Evolutionary conservation across 2,797 vertebrate genomes (phyloP).

Genomic region (Macrochelys suwanniensis): DNA sequence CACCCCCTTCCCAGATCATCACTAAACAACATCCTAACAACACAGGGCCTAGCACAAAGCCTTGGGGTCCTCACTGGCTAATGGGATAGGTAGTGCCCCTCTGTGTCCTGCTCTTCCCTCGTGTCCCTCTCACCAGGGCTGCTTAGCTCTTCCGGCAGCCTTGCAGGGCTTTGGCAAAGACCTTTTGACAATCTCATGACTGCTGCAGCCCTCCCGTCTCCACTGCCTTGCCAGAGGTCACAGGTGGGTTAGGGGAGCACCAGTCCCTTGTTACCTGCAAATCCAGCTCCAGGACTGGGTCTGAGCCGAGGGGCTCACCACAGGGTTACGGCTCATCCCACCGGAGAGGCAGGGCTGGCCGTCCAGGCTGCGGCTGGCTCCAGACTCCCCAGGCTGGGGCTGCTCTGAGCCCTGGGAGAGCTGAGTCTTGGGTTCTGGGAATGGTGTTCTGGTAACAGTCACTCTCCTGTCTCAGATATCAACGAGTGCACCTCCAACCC

Average conservation of each 20-base stretch:
- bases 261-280: neutral
- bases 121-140: accelerated
- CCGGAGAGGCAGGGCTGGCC: neutral
- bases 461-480: slow-evolving; percentile 87
- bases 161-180: neutral
- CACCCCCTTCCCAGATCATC: neutral
- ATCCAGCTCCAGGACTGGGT: neutral
- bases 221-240: neutral
- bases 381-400: neutral
- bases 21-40: neutral
- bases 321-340: neutral
- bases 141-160: neutral
- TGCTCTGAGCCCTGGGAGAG: neutral
- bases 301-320: neutral
- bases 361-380: neutral
- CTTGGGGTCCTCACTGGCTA: neutral
- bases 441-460: neutral
- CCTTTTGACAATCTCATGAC: neutral
- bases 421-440: too few relatives aligned
- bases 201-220: too few relatives aligned
- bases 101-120: neutral
- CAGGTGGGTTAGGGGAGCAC: neutral
- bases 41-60: neutral
- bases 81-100: neutral
- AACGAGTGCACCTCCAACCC: slow-evolving; percentile 96